phyloP scores from a whole-genome alignment of 2,888 invertebrate species.

The Hirtodrosophila alboralis region DNA sequence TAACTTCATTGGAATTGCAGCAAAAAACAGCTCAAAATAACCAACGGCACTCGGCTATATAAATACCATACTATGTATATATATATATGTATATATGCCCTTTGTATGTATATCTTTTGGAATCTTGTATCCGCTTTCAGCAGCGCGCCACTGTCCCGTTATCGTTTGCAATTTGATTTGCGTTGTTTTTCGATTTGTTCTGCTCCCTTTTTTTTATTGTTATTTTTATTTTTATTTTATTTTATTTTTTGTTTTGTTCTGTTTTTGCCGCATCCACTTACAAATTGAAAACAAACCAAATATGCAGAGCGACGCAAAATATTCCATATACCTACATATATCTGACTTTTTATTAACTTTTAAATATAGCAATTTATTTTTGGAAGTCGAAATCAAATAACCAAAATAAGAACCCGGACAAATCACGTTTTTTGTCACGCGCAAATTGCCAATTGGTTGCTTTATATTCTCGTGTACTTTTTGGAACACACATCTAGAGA shows the following conservation, averaged over 20 bases:
- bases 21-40: conserved; percentile 15
- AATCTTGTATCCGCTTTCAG: conserved; percentile 49
- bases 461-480: conserved; percentile 16
- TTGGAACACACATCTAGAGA: conserved; percentile 15
- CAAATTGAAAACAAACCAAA: conserved; percentile 46
- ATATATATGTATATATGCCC: background rate
- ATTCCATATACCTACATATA: conserved; percentile 25
- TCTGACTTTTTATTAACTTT: conserved; percentile 25
- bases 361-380: conserved; percentile 58
- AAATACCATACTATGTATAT: conserved; percentile 1
- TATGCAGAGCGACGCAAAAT: conserved; percentile 61
- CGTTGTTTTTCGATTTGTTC: conserved; percentile 43
- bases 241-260: conserved; percentile 5
- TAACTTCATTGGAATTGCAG: conserved; percentile 35
- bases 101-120: conserved; percentile 29
- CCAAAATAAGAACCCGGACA: conserved; percentile 14
- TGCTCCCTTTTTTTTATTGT: conserved; percentile 1
- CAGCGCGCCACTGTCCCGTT: conserved; percentile 28
- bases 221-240: background rate
- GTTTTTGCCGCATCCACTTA: conserved; percentile 60
- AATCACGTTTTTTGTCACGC: conserved; percentile 62
- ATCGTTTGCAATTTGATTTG: conserved; percentile 60
- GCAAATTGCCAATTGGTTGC: conserved; percentile 31
- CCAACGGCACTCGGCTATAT: conserved; percentile 24
- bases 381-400: conserved; percentile 27